phyloP scores from a whole-genome alignment of 2,113 vertebrate genomes.

The Centropus bengalensis region DNA sequence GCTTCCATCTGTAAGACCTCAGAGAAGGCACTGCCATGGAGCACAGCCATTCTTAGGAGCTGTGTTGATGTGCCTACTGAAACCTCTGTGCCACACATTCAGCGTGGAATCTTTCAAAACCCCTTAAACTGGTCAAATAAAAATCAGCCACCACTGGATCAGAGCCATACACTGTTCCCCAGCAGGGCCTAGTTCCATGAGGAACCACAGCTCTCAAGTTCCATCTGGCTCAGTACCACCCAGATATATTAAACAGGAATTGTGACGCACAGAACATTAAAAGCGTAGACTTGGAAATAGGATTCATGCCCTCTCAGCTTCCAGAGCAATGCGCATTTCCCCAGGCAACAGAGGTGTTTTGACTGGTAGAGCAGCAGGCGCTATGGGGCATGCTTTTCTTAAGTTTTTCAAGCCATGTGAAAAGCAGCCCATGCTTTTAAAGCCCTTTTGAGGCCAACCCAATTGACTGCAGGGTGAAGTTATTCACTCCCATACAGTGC shows the following conservation, averaged over 20 bases:
- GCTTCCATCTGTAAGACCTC: background rate
- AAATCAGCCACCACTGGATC: background rate
- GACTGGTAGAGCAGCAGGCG: background rate
- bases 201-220: background rate
- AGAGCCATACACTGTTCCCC: background rate
- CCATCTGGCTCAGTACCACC: background rate
- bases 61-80: background rate
- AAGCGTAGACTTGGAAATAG: constrained; percentile 1
- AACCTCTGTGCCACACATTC: background rate
- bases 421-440: constrained; percentile 25
- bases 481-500: background rate
- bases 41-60: background rate
- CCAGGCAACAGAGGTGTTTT: background rate
- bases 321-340: background rate
- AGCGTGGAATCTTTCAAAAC: background rate
- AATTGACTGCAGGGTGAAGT: constrained; percentile 32
- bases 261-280: constrained; percentile 15
- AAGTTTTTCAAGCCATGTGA: background rate
- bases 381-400: background rate
- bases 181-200: background rate
- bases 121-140: constrained; percentile 15
- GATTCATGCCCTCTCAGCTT: background rate
- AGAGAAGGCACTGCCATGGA: background rate
- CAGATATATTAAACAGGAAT: background rate
- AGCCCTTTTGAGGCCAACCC: background rate